Conservation (phyloP, 2,888 invertebrate genomes). For the Agrochola macilenta region DNA sequence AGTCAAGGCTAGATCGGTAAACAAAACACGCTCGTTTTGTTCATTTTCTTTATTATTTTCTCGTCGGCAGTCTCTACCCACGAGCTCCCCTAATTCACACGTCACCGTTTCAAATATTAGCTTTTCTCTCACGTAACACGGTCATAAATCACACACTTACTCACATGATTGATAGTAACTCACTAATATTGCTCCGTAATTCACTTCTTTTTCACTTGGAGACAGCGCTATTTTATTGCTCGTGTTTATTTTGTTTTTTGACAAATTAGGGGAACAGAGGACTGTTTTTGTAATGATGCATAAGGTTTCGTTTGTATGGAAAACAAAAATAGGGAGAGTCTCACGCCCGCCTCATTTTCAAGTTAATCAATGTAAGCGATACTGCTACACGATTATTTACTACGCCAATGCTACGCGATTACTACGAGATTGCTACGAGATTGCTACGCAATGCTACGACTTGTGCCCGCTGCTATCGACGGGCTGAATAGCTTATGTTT, state of each 20-base stretch:
- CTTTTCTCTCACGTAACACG: conserved; percentile 26
- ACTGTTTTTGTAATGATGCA: neutral
- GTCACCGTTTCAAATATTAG: conserved; percentile 43
- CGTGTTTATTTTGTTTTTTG: conserved; percentile 8
- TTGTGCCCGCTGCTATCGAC: neutral
- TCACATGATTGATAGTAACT: conserved; percentile 53
- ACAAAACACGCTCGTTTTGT: conserved; percentile 8
- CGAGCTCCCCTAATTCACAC: conserved; percentile 12
- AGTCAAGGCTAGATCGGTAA: conserved; percentile 3
- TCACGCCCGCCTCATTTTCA: neutral
- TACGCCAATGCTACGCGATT: neutral
- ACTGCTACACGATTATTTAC: neutral
- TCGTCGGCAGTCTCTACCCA: neutral
- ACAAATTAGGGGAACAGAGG: neutral
- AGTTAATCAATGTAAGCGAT: neutral
- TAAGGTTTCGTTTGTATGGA: neutral
- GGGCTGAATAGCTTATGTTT: neutral
- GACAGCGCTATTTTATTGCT: conserved; percentile 5
- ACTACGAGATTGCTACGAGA: neutral
- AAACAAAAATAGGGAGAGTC: neutral
- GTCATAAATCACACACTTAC: conserved; percentile 56
- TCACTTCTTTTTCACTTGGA: conserved; percentile 24
- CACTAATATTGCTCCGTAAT: conserved; percentile 39
- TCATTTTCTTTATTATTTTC: conserved; percentile 13
- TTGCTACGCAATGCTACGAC: neutral